These are phyloP conservation scores for Neodiprion lecontei DNA, from an alignment of 1,140 invertebrate genomes.

Conservation along the genomic window DNA sequence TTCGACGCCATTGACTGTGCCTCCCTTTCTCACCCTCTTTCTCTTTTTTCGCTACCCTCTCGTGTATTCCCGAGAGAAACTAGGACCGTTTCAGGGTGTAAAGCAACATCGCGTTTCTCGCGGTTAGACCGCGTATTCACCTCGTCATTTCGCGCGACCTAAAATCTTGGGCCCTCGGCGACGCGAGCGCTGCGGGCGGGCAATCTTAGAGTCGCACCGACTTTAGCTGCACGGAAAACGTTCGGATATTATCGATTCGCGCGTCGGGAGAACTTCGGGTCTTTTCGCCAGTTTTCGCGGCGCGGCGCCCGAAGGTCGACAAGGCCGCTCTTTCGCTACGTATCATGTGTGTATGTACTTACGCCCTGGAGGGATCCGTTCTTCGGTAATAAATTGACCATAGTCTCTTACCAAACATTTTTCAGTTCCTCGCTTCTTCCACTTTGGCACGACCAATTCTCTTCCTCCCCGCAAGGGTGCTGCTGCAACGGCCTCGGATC, in stretches of 20 bases:
- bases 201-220: slow-evolving; percentile 2
- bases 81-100: neutral
- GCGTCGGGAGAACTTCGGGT: neutral
- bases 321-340: neutral
- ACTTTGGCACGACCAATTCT: neutral
- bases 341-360: neutral
- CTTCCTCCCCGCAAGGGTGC: too few relatives aligned
- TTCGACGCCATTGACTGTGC: slow-evolving; percentile 4
- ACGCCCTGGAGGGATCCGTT: neutral
- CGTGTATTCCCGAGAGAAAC: neutral
- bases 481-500: too few relatives aligned
- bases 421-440: neutral
- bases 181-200: slow-evolving; percentile 4
- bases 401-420: neutral
- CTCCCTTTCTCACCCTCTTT: neutral
- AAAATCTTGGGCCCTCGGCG: slow-evolving; percentile 16
- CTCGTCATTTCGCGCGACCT: neutral
- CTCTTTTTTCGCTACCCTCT: slow-evolving; percentile 23
- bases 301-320: neutral
- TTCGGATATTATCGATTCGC: neutral
- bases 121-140: too few relatives aligned
- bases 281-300: neutral
- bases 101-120: slow-evolving; percentile 5
- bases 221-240: slow-evolving; percentile 6
- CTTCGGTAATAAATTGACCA: neutral